A percentile compares a stretch with the other conserved stretches of the same genome.
Conservation (phyloP, 1,140 invertebrate species). For the Drosophila ogumai region DNA sequence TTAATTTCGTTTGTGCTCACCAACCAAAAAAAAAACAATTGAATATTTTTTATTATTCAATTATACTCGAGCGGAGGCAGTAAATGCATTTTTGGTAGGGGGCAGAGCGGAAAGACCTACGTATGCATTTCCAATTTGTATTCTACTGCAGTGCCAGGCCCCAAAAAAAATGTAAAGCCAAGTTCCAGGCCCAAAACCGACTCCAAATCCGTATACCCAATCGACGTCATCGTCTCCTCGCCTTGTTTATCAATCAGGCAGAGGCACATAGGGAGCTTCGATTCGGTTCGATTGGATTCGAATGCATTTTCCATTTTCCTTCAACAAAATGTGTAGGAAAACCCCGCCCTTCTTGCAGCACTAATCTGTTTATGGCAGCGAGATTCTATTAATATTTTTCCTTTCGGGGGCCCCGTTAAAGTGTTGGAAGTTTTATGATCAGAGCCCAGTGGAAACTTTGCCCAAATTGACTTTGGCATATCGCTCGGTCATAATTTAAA, state of each 20-base stretch:
- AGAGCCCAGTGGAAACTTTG: conserved; percentile 19
- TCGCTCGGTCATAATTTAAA: conserved; percentile 49
- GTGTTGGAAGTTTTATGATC: conserved; percentile 76
- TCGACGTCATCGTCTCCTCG: conserved; percentile 35
- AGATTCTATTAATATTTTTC: conserved; percentile 74
- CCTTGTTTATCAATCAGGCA: conserved; percentile 80
- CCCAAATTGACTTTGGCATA: conserved; percentile 53
- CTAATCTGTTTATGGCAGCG: conserved; percentile 77
- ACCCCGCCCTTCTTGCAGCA: conserved; percentile 13
- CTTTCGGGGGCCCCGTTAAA: conserved; percentile 37
- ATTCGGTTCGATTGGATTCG: conserved; percentile 16
- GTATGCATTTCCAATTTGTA: conserved; percentile 45
- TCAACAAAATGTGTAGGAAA: conserved; percentile 10
- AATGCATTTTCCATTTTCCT: conserved; percentile 60
- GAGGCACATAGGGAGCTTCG: conserved; percentile 63
- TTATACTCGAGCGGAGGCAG: conserved; percentile 46
- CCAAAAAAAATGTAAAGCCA: conserved; percentile 11
- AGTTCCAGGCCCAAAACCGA: conserved; percentile 17
- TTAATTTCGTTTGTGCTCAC: conserved; percentile 42
- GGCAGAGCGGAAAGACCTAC: conserved; percentile 15
- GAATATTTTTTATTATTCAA: conserved; percentile 77
- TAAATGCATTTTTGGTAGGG: conserved; percentile 16
- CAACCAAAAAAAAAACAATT: conserved; percentile 52
- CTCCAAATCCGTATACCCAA: conserved; percentile 10
- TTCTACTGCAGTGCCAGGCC: conserved; percentile 14